phyloP scores from a whole-genome alignment of 2,888 invertebrate genomes.

The Aproaerema taeniolella region DNA sequence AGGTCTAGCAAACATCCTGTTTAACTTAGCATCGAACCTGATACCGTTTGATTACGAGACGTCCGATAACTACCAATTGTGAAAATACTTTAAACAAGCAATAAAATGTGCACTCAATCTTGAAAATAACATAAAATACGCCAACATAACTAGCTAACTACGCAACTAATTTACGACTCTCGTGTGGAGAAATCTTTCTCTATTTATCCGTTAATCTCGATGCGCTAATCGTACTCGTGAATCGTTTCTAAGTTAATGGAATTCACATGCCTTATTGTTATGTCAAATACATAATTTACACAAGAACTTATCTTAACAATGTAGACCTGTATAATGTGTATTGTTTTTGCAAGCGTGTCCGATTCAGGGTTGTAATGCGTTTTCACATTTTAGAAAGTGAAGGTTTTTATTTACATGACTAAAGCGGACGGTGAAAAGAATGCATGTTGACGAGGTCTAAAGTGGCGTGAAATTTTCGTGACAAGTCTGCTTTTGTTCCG shows the following conservation, averaged over 20 bases:
- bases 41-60: too few species aligned
- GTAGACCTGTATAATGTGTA: constrained; percentile 13
- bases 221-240: not conserved
- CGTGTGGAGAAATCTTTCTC: too few species aligned
- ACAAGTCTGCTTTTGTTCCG: constrained; percentile 17
- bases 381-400: constrained; percentile 74
- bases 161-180: too few species aligned
- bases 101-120: too few species aligned
- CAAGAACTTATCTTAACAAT: constrained; percentile 29
- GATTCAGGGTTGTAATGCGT: constrained; percentile 46
- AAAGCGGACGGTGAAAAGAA: constrained; percentile 40
- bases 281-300: constrained; percentile 30
- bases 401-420: constrained; percentile 61
- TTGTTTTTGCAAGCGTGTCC: constrained; percentile 29
- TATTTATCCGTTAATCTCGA: too few species aligned
- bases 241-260: too few species aligned
- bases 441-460: constrained; percentile 32
- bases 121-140: too few species aligned
- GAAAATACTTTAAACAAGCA: constrained; percentile 3
- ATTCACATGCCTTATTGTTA: constrained; percentile 30
- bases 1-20: too few species aligned
- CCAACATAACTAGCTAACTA: too few species aligned
- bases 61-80: not conserved
- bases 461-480: constrained; percentile 44
- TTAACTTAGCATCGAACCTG: too few species aligned